phyloP scores from a whole-genome alignment of 2,797 vertebrate genomes.

The Sebastiscus albofasciatus region DNA sequence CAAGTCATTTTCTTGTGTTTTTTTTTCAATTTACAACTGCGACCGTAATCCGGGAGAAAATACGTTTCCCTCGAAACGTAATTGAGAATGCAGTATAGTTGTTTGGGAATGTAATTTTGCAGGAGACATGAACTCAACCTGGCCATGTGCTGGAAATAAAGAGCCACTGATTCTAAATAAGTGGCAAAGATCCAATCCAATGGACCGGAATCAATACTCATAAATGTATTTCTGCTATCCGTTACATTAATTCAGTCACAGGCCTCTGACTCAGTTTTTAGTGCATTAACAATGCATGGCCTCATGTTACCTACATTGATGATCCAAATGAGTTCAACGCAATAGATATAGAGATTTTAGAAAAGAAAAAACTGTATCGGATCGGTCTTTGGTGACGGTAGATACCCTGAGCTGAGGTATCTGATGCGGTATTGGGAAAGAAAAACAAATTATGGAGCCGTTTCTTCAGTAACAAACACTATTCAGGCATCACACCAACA shows the following conservation, averaged over 20 bases:
- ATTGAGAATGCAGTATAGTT: too few species aligned
- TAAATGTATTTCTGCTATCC: neutral
- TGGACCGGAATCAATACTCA: neutral
- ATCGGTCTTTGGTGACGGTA: neutral
- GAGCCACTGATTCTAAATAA: neutral
- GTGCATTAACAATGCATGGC: neutral
- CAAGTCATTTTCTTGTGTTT: neutral
- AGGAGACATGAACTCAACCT: conserved; percentile 11
- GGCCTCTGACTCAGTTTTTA: neutral
- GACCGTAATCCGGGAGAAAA: neutral
- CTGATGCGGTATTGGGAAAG: neutral
- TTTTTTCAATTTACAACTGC: neutral
- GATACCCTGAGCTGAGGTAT: neutral
- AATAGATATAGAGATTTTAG: neutral
- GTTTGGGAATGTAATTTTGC: too few species aligned
- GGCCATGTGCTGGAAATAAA: neutral
- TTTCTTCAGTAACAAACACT: neutral
- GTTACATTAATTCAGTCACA: neutral
- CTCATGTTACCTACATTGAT: neutral
- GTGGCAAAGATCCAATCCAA: neutral
- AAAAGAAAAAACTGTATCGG: neutral
- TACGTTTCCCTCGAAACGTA: too few species aligned
- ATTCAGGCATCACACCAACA: conserved; percentile 1
- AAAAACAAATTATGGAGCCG: neutral
- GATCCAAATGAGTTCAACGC: neutral